phyloP scores from a whole-genome alignment of 2,888 invertebrate genomes.

The Thera britannica region DNA sequence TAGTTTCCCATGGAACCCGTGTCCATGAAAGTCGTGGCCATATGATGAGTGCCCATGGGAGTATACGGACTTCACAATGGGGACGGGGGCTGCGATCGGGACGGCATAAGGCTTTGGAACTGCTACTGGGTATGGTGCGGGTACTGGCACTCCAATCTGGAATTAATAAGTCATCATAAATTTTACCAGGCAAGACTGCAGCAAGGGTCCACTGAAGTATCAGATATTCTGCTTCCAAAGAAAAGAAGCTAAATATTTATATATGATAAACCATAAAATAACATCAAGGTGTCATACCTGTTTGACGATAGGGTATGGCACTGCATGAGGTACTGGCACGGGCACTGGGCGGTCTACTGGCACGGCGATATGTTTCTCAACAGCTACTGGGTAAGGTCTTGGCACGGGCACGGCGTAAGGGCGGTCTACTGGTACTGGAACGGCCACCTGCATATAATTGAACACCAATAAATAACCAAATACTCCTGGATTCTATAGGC shows the following conservation, averaged over 20 bases:
- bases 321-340: slow-evolving; percentile 75
- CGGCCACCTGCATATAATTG: slow-evolving; percentile 65
- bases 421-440: slow-evolving; percentile 78
- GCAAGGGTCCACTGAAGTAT: too few relatives aligned
- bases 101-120: slow-evolving; percentile 75
- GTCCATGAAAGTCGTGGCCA: slow-evolving; percentile 43
- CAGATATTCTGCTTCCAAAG: too few relatives aligned
- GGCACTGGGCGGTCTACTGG: slow-evolving; percentile 82
- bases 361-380: slow-evolving; percentile 77
- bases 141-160: slow-evolving; percentile 77
- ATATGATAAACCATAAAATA: neutral
- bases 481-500: neutral
- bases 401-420: slow-evolving; percentile 82
- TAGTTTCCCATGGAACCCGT: slow-evolving; percentile 48
- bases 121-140: slow-evolving; percentile 78
- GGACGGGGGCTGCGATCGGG: slow-evolving; percentile 68
- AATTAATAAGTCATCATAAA: slow-evolving; percentile 32
- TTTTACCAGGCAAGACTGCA: neutral
- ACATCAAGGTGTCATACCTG: slow-evolving; percentile 55
- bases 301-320: slow-evolving; percentile 74
- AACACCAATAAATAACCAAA: neutral
- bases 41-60: slow-evolving; percentile 21
- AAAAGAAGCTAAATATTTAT: neutral
- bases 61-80: slow-evolving; percentile 56
- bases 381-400: slow-evolving; percentile 77